Percentiles rank a stretch among this genome's conserved stretches.
These are phyloP conservation scores for Drosophila tropicalis DNA, from an alignment of 1,140 invertebrate genomes.

Conservation along the genomic window DNA sequence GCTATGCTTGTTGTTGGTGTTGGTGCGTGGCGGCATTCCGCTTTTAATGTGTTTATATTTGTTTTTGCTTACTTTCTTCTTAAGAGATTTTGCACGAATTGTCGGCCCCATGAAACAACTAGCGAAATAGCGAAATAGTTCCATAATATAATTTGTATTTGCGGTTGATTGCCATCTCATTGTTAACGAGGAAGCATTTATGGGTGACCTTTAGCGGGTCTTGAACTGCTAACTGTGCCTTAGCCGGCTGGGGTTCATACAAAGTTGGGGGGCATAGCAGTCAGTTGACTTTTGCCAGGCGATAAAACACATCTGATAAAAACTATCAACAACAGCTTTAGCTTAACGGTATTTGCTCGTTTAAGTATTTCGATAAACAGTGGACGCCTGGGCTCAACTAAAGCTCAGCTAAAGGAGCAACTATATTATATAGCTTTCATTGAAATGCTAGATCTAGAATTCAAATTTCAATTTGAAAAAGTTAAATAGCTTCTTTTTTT, in stretches of 20 bases:
- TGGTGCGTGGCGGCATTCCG: constrained; percentile 56
- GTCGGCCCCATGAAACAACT: constrained; percentile 58
- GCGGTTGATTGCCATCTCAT: constrained; percentile 44
- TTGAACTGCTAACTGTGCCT: constrained; percentile 29
- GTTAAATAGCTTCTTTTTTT: too few relatives aligned
- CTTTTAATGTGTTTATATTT: constrained; percentile 76
- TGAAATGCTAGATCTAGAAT: too few relatives aligned
- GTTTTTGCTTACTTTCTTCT: constrained; percentile 36
- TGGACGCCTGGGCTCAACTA: too few relatives aligned
- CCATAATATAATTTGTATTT: constrained; percentile 72
- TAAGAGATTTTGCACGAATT: constrained; percentile 9
- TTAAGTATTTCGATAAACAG: constrained; percentile 31
- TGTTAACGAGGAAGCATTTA: constrained; percentile 40
- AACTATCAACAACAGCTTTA: constrained; percentile 20
- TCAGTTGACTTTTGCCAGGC: background rate
- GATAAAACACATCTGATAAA: constrained; percentile 57
- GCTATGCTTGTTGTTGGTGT: constrained; percentile 31
- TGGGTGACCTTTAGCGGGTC: constrained; percentile 8
- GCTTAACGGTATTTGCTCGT: constrained; percentile 21
- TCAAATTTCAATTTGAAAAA: too few relatives aligned
- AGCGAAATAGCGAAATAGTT: constrained; percentile 56
- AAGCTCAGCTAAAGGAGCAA: too few relatives aligned
- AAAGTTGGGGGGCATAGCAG: background rate
- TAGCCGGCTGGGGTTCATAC: background rate
- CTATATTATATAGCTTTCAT: background rate